These are phyloP conservation scores for Rhagophthalmus giganteus DNA, from an alignment of 2,888 invertebrate species.

Conservation along the genomic window DNA sequence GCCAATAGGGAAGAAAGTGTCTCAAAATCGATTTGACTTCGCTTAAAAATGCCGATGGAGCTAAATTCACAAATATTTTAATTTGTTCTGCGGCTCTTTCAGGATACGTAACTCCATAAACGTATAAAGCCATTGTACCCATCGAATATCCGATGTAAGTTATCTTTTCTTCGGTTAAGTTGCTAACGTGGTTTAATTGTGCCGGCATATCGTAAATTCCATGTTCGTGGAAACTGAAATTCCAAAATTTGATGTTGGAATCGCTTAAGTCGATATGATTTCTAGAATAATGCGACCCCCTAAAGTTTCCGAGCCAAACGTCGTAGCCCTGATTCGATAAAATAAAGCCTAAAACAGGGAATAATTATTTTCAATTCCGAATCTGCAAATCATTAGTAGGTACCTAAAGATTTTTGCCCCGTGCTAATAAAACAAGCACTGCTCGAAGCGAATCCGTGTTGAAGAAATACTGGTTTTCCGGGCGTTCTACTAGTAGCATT, in stretches of 20 bases:
- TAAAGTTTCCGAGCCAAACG: conserved; percentile 33
- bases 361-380: not conserved
- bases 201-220: conserved; percentile 29
- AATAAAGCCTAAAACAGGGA: conserved; percentile 24
- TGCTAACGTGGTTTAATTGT: conserved; percentile 19
- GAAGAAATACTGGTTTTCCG: conserved; percentile 24
- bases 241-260: conserved; percentile 22
- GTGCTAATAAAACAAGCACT: conserved; percentile 22
- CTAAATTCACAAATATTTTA: conserved; percentile 28
- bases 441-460: conserved; percentile 29
- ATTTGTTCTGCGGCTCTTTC: conserved; percentile 18
- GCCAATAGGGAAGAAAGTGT: conserved; percentile 8
- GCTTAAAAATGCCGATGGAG: conserved; percentile 16
- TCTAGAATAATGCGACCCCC: conserved; percentile 30
- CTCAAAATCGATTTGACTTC: not conserved
- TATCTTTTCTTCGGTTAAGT: conserved; percentile 23
- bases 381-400: not conserved
- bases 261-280: conserved; percentile 16
- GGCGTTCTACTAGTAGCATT: not conserved
- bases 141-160: conserved; percentile 31
- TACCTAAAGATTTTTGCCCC: conserved; percentile 27
- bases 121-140: conserved; percentile 28
- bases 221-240: conserved; percentile 31
- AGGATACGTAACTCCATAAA: conserved; percentile 26
- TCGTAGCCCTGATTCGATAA: conserved; percentile 29